Evolutionary conservation across 1,140 invertebrate genomes (phyloP).

Genomic region (Lasaia peninsularis): DNA sequence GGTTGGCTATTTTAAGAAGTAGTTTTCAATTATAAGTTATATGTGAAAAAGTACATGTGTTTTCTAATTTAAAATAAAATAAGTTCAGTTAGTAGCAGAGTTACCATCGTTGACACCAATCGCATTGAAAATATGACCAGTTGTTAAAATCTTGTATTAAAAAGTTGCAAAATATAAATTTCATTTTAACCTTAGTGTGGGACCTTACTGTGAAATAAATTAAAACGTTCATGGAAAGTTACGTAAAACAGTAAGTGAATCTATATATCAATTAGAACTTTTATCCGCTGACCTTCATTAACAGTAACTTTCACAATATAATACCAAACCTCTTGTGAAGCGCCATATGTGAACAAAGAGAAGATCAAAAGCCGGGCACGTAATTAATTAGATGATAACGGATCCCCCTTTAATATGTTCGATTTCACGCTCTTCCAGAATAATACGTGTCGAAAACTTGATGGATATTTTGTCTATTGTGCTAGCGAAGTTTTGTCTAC

Average conservation of each 20-base stretch:
- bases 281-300: neutral
- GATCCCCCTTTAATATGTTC: constrained; percentile 18
- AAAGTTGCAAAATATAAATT: no score
- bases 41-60: no score
- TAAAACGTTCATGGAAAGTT: no score
- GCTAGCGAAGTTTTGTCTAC: neutral
- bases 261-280: neutral
- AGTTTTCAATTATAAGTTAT: no score
- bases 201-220: no score
- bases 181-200: no score
- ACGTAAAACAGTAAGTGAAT: neutral
- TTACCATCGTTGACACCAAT: no score
- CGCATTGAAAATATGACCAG: no score
- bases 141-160: no score
- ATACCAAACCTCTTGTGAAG: neutral
- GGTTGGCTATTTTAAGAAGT: no score
- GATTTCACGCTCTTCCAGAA: constrained; percentile 13
- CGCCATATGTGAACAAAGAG: neutral
- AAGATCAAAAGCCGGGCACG: constrained; percentile 13
- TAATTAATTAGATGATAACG: constrained; percentile 19
- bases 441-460: constrained; percentile 14
- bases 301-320: neutral
- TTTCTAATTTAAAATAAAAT: no score
- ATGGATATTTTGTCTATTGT: constrained; percentile 8
- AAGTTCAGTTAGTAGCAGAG: no score